phyloP scores from a whole-genome alignment of 1,140 invertebrate species.

The Campoletis sonorensis region DNA sequence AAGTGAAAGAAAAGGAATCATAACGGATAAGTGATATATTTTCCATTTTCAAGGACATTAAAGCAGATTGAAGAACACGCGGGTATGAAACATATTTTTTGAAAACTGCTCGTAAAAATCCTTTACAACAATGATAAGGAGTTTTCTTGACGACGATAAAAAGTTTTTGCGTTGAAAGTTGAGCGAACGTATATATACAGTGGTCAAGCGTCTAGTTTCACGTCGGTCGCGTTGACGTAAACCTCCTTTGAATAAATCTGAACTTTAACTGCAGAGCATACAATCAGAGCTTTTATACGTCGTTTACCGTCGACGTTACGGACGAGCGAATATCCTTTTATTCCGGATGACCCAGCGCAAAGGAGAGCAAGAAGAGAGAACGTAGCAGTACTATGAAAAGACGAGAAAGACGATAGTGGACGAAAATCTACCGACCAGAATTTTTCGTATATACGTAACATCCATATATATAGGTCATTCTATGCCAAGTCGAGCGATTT shows the following conservation, averaged over 20 bases:
- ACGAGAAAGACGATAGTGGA: constrained; percentile 48
- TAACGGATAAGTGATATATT: no score
- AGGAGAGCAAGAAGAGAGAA: constrained; percentile 46
- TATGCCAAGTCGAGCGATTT: not conserved
- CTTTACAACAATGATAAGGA: not conserved
- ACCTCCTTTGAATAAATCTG: constrained; percentile 54
- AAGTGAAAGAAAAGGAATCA: no score
- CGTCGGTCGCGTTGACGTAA: constrained; percentile 38
- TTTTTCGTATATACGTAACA: constrained; percentile 16
- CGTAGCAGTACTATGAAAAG: constrained; percentile 29
- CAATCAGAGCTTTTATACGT: constrained; percentile 60
- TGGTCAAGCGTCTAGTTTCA: constrained; percentile 25
- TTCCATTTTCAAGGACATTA: no score
- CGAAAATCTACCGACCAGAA: constrained; percentile 23
- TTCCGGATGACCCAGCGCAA: constrained; percentile 54
- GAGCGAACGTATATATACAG: not conserved
- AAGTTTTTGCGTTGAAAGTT: not conserved
- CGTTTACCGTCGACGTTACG: constrained; percentile 56
- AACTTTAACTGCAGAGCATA: constrained; percentile 54
- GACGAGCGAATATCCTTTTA: constrained; percentile 57
- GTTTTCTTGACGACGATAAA: not conserved
- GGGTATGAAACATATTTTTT: no score
- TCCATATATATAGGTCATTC: not conserved
- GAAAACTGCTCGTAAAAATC: not conserved
- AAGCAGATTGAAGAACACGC: no score